Conservation (phyloP, 2,113 vertebrate species). For the Archocentrus centrarchus region DNA sequence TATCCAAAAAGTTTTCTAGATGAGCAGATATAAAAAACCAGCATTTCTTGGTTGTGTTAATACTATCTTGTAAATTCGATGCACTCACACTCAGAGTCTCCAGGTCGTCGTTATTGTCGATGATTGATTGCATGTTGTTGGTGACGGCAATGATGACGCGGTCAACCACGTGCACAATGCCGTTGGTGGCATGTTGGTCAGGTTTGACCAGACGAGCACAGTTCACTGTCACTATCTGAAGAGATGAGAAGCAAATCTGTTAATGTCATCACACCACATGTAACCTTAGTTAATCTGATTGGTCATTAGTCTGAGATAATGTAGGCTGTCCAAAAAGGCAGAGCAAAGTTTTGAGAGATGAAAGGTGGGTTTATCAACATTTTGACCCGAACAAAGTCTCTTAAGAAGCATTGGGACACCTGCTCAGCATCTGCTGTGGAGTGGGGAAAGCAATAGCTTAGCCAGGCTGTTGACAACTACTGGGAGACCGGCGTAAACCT, state of each 20-base stretch:
- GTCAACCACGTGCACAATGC: constrained; percentile 96
- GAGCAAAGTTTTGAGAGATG: not conserved
- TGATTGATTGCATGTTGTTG: constrained; percentile 86
- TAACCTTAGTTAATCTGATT: not conserved
- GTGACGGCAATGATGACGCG: constrained; percentile 93
- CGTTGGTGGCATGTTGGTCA: constrained; percentile 95
- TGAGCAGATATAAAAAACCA: not conserved
- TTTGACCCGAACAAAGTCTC: not conserved
- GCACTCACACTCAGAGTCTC: constrained; percentile 90
- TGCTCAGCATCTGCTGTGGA: not conserved
- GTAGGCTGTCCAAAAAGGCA: not conserved
- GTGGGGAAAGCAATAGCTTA: not conserved
- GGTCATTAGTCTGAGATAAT: not conserved
- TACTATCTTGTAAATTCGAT: not conserved
- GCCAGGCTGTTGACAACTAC: not conserved
- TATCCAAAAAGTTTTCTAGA: not conserved
- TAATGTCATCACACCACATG: not conserved
- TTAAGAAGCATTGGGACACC: not conserved
- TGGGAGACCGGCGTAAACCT: not conserved
- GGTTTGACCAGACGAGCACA: constrained; percentile 96
- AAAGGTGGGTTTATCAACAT: not conserved
- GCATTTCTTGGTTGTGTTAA: not conserved
- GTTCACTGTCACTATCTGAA: constrained; percentile 95
- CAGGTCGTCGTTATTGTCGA: constrained; percentile 91
- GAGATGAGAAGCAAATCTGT: not conserved